Evolutionary conservation across 2,797 vertebrate species (phyloP).

Genomic region (Chaunax sp.): DNA sequence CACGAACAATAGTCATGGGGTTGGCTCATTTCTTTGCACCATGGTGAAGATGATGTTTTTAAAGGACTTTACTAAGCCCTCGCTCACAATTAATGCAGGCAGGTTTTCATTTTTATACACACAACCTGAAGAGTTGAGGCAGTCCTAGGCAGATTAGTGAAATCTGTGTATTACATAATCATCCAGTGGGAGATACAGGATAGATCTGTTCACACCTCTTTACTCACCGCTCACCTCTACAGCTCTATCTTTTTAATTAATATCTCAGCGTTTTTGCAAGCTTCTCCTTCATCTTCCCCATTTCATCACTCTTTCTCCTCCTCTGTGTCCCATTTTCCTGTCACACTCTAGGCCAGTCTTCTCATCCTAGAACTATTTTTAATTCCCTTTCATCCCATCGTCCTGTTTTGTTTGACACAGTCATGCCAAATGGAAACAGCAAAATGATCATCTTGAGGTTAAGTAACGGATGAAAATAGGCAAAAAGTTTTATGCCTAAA

Average conservation of each 20-base stretch:
- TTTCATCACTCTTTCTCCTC: constrained; percentile 18
- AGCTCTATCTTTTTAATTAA: constrained; percentile 47
- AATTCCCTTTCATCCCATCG: constrained; percentile 30
- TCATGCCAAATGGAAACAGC: constrained; percentile 15
- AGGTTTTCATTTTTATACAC: constrained; percentile 13
- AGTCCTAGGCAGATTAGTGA: constrained; percentile 29
- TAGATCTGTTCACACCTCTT: constrained; percentile 20
- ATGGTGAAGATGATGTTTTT: background rate
- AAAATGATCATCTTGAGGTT: constrained; percentile 16
- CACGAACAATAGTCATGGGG: background rate
- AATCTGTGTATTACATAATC: constrained; percentile 49
- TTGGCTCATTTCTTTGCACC: background rate
- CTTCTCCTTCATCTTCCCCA: constrained; percentile 21
- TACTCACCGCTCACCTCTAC: constrained; percentile 35
- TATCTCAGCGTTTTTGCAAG: constrained; percentile 34
- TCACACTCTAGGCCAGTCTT: constrained; percentile 10
- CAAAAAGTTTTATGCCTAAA: constrained; percentile 47
- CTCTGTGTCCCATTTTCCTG: constrained; percentile 20
- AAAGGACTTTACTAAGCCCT: background rate
- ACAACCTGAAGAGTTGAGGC: constrained; percentile 30
- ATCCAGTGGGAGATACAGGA: constrained; percentile 22
- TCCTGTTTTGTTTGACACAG: background rate
- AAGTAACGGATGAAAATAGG: constrained; percentile 24
- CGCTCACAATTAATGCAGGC: background rate
- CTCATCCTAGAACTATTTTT: constrained; percentile 15